A percentile compares a stretch with the other conserved stretches of the same genome.
Evolutionary conservation across 2,113 vertebrate genomes (phyloP).

Genomic region (Bambusicola thoracicus): DNA sequence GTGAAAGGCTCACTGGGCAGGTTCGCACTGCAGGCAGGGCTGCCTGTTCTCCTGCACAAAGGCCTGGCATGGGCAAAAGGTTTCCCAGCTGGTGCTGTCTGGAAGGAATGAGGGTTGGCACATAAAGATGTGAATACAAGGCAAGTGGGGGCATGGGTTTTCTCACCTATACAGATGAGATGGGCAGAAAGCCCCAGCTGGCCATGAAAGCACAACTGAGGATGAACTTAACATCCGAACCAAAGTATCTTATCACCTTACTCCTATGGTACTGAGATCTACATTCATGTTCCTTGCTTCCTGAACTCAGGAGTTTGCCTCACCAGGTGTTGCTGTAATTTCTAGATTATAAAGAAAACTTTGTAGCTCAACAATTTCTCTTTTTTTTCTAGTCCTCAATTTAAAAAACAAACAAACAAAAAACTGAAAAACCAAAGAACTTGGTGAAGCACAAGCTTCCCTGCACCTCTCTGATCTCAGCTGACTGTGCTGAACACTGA

Average conservation of each 20-base stretch:
- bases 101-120: not conserved
- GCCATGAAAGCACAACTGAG: not conserved
- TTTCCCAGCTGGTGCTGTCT: not conserved
- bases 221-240: not conserved
- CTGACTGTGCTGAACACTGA: not conserved
- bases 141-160: not conserved
- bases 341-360: not conserved
- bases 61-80: fast-evolving
- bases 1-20: not conserved
- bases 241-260: not conserved
- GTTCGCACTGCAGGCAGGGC: not conserved
- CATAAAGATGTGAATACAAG: fast-evolving
- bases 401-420: not conserved
- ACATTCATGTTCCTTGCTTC: not conserved
- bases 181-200: not conserved
- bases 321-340: not conserved
- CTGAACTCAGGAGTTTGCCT: not conserved
- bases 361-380: not conserved
- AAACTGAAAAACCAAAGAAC: not conserved
- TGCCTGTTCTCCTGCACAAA: not conserved
- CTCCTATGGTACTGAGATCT: not conserved
- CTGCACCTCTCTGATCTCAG: not conserved
- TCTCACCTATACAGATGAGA: not conserved
- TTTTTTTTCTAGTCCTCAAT: not conserved
- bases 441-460: not conserved